These are phyloP conservation scores for Mythimna loreyi DNA, from an alignment of 2,888 invertebrate genomes.

Conservation along the genomic window DNA sequence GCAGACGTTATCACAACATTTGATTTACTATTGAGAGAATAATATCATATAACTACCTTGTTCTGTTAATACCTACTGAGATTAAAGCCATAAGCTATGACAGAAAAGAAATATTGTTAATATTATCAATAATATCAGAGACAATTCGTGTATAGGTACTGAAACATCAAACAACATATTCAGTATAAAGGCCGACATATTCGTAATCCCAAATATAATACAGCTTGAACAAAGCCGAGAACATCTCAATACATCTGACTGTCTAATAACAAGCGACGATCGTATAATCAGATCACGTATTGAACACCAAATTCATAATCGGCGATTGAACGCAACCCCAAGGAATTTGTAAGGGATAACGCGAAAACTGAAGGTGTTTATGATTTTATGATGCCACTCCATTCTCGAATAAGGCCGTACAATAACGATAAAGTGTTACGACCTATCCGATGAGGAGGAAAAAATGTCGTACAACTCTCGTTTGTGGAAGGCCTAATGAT, in stretches of 20 bases:
- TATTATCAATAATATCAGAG: no score
- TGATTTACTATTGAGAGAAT: neutral
- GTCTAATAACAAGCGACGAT: constrained; percentile 68
- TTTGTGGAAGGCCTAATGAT: constrained; percentile 74
- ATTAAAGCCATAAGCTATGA: neutral
- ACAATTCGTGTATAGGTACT: neutral
- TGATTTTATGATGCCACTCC: constrained; percentile 84
- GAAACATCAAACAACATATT: constrained; percentile 6
- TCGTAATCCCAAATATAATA: constrained; percentile 11
- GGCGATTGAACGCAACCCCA: constrained; percentile 72
- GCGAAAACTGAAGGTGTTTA: constrained; percentile 81
- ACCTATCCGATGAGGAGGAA: constrained; percentile 74
- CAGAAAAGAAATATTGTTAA: neutral
- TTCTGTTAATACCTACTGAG: neutral
- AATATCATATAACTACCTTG: neutral
- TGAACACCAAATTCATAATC: constrained; percentile 81
- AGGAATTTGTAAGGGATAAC: constrained; percentile 80
- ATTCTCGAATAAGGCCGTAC: constrained; percentile 82
- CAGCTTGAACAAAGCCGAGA: constrained; percentile 23
- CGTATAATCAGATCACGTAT: constrained; percentile 73
- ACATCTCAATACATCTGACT: constrained; percentile 54
- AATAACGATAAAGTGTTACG: constrained; percentile 86
- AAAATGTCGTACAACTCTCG: constrained; percentile 76
- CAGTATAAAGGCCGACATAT: constrained; percentile 4
- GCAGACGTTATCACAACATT: constrained; percentile 7